Evolutionary conservation across 2,797 vertebrate genomes (phyloP), one percentile per base, ranked within the genome.

Genomic region (Myiotriccus ornatus): DNA sequence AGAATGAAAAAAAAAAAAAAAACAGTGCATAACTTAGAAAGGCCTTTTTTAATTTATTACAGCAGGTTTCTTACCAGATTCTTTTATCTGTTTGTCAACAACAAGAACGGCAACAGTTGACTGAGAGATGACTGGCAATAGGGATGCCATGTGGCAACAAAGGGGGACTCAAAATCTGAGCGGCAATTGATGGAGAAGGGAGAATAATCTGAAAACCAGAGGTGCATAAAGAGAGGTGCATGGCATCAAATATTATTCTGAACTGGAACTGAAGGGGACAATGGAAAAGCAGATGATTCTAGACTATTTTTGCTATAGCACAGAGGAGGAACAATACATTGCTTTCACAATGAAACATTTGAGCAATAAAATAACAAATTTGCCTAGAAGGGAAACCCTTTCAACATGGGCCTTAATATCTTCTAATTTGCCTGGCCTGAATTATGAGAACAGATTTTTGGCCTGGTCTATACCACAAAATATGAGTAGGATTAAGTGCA

Each of bases 301-400:
- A 65, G n/a, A 12, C 41, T 39, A 2, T 8, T 85, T 87, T 89
- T 85, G 37, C 59, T 70, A 20, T 41, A 69, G 80, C 56, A 76
- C 7, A 35, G 35, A 65, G 39, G 32, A 87, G 20, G 44, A 88
- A 79, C 12, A 86, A 79, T 11, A 59, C 16, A 52, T 19, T 55
- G 70, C 12, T 84, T 87, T 82, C 69, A 69, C 32, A 86, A 32
- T 47, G 50, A 95, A 94, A 86, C 27, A 71, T 43, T 15, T 81
- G 53, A 93, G 76, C 73, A 93, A 86, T 81, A 82, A 91, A 92
- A 87, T 53, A 65, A 80, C 22, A 16, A 75, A 20, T 71, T 60
- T 94, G 89, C 82, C 91, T 89, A 77, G 75, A 50, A 91, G 76
- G 60, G 53, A 87, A 92, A 91, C 44, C 8, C 44, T 85, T 94